These are phyloP conservation scores for Dasypogon diadema DNA, from an alignment of 2,888 invertebrate species.

Conservation along the genomic window DNA sequence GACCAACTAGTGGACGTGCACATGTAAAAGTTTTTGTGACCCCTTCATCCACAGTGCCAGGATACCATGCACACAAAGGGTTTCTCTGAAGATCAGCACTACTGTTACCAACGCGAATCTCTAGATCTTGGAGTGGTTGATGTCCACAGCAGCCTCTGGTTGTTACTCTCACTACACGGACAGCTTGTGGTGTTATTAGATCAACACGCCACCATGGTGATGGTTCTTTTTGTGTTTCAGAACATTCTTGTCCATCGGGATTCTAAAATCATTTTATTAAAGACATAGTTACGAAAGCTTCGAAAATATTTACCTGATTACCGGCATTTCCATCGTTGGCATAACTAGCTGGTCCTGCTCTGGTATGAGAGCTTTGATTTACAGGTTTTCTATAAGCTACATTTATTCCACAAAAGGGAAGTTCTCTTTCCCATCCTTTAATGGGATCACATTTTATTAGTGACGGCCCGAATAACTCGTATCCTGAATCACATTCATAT, in stretches of 20 bases:
- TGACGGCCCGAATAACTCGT: constrained; percentile 86
- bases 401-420: constrained; percentile 91
- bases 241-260: constrained; percentile 89
- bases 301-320: constrained; percentile 69
- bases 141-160: constrained; percentile 79
- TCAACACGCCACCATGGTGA: constrained; percentile 96
- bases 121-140: constrained; percentile 88
- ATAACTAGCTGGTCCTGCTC: constrained; percentile 84
- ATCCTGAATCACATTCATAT: constrained; percentile 88
- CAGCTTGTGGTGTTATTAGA: constrained; percentile 83
- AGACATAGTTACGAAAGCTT: neutral
- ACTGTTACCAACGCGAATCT: constrained; percentile 92
- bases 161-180: constrained; percentile 87
- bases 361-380: constrained; percentile 90
- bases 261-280: constrained; percentile 73
- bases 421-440: constrained; percentile 83
- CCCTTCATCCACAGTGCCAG: constrained; percentile 93
- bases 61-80: constrained; percentile 94
- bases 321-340: constrained; percentile 88
- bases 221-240: constrained; percentile 89
- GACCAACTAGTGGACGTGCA: constrained; percentile 85
- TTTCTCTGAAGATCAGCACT: constrained; percentile 88
- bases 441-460: constrained; percentile 77
- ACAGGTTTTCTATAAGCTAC: constrained; percentile 88
- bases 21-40: constrained; percentile 90